Evolutionary conservation across 2,113 vertebrate genomes (phyloP).

Genomic region (Cyrtonyx montezumae): DNA sequence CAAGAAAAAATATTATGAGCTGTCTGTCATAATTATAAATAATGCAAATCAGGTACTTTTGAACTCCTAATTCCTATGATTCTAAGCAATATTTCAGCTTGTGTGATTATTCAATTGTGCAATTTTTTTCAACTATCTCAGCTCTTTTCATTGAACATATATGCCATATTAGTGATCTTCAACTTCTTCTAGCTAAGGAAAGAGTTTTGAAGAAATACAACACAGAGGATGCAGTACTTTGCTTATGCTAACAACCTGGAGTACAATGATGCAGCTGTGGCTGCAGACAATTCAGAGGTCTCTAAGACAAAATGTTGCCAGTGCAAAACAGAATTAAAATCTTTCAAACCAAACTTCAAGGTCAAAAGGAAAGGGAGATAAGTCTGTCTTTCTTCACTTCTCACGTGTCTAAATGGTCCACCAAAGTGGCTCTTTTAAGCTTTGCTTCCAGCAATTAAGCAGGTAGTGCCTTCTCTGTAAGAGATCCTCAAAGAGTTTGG

Average conservation of each 20-base stretch:
- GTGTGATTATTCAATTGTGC: neutral
- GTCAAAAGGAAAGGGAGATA: neutral
- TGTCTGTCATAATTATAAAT: neutral
- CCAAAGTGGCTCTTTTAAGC: neutral
- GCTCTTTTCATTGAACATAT: neutral
- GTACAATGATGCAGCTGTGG: neutral
- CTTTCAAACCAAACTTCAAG: constrained; percentile 27
- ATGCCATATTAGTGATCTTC: neutral
- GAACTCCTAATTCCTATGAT: constrained; percentile 13
- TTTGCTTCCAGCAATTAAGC: constrained; percentile 42
- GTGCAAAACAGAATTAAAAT: neutral
- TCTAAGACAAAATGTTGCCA: neutral
- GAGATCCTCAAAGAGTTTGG: constrained; percentile 38
- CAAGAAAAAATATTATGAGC: constrained; percentile 6
- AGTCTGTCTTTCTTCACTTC: neutral
- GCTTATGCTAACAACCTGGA: neutral
- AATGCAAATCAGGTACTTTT: constrained; percentile 22
- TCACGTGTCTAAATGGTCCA: neutral
- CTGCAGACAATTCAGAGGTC: neutral
- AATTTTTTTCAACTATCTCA: neutral
- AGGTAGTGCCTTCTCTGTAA: constrained; percentile 4
- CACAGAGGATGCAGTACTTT: neutral
- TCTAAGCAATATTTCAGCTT: constrained; percentile 2
- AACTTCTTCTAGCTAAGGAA: neutral
- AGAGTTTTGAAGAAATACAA: neutral